Percentiles rank a stretch among this genome's conserved stretches.
Evolutionary conservation across 2,888 invertebrate genomes (phyloP).

Genomic region (Atherix ibis): DNA sequence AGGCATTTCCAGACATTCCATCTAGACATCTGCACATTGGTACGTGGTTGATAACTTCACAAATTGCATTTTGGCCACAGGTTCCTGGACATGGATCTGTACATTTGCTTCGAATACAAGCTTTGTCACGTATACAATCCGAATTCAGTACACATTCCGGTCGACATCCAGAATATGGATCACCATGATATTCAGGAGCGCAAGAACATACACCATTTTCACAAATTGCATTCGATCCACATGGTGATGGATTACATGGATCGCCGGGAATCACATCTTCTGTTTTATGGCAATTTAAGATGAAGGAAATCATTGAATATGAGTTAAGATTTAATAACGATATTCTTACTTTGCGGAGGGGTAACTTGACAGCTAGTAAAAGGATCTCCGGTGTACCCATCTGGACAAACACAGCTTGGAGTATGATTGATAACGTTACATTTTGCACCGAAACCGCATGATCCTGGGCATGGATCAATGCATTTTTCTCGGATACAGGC

Average conservation of each 20-base stretch:
- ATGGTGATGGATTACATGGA: constrained; percentile 55
- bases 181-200: constrained; percentile 50
- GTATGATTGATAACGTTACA: constrained; percentile 54
- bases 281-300: constrained; percentile 22
- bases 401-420: constrained; percentile 56
- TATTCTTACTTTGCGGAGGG: constrained; percentile 7
- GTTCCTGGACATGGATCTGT: constrained; percentile 52
- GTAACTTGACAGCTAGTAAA: constrained; percentile 38
- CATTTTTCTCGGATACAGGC: constrained; percentile 67
- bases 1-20: constrained; percentile 60
- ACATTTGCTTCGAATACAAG: constrained; percentile 55
- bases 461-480: constrained; percentile 65
- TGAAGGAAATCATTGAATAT: too few relatives aligned
- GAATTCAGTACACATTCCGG: constrained; percentile 55
- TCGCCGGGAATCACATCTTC: constrained; percentile 35
- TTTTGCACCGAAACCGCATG: constrained; percentile 49
- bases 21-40: constrained; percentile 54
- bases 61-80: constrained; percentile 51
- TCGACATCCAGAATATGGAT: constrained; percentile 50
- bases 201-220: constrained; percentile 50
- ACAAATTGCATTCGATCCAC: constrained; percentile 62
- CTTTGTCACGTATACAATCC: constrained; percentile 48
- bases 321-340: too few relatives aligned
- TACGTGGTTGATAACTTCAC: constrained; percentile 54
- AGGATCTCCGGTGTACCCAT: constrained; percentile 57